Base-by-base conservation (phyloP, 64 coral and sea anemone species). In the Pachyseris speciosa region DNA sequence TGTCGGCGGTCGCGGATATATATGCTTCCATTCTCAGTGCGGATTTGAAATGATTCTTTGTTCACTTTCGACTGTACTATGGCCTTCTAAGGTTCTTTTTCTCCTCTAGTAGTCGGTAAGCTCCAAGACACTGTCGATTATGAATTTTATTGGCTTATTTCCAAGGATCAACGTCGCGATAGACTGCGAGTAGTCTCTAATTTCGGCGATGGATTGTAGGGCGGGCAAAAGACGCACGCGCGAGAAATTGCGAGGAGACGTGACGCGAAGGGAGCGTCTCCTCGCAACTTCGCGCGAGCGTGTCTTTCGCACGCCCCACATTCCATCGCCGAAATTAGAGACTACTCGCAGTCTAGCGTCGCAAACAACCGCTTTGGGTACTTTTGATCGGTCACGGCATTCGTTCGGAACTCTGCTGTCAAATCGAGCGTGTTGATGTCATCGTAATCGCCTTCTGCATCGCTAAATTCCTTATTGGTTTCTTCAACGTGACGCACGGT, bases 21-120 rank as follows among this genome's bases (percentile, higher is more conserved):
- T 52, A 15, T 52, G 27, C 42, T 61, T 51, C 64, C 55, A n/a
- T 27, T 48, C 39, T 65, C 44, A 28, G 93, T 90, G 41, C 90
- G 70, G 24, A 90, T 48, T 87, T 87, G 81, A 66, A 87, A 87
- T 3, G 83, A 95, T 37, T 83, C 34, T 64, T 91, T 83, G 49
- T 94, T 84, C 37, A 61, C 63, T 61, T 84, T 53, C 45, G 51
- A 69, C 16, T 10, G 70, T 15, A 94, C 91, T 36, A 39, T 60
- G 30, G 58, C 93, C 40, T 78, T 74, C 15, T 79, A 60, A 71
- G 81, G 91, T 37, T 37, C 73, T 73, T 87, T 91, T 39, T 89
- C 7, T 58, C 94, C 88, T 7, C 86, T 48, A 37, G 34, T 77
- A 24, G 91, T 83, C 27, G 88, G 65, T 49, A 49, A 60, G 83